phyloP scores from a whole-genome alignment of 2,113 vertebrate genomes.

The Gorsachius goisagi region DNA sequence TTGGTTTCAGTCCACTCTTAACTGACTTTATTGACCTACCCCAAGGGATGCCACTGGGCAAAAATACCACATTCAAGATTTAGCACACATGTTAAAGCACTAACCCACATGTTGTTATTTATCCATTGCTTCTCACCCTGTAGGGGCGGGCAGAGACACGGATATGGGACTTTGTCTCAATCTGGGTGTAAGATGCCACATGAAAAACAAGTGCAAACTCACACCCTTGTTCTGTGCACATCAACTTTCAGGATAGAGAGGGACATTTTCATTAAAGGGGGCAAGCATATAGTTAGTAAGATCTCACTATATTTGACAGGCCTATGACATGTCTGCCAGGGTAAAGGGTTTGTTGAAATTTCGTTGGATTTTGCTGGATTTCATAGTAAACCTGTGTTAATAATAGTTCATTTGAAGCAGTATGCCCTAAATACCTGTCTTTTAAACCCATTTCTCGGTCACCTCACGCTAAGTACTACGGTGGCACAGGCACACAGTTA shows the following conservation, averaged over 20 bases:
- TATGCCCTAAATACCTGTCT: not conserved
- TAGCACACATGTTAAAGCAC: rapidly evolving
- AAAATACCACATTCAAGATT: not conserved
- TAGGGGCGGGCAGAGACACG: not conserved
- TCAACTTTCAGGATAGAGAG: not conserved
- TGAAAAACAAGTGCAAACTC: not conserved
- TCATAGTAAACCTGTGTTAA: not conserved
- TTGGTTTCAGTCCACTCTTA: not conserved
- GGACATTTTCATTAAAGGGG: not conserved
- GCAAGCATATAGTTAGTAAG: not conserved
- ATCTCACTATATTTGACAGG: not conserved
- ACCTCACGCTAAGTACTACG: not conserved
- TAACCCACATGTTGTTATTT: not conserved
- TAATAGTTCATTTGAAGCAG: not conserved
- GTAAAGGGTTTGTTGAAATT: not conserved
- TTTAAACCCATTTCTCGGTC: not conserved
- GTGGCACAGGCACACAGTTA: not conserved
- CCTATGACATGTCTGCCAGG: not conserved
- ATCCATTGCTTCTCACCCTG: not conserved
- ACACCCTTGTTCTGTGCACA: not conserved
- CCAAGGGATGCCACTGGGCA: not conserved
- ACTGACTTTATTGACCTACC: not conserved
- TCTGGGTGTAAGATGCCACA: not conserved
- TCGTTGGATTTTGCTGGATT: not conserved
- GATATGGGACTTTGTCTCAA: not conserved